Evolutionary conservation across 1,140 invertebrate genomes (phyloP).

Genomic region (Aphelenchoides fujianensis): DNA sequence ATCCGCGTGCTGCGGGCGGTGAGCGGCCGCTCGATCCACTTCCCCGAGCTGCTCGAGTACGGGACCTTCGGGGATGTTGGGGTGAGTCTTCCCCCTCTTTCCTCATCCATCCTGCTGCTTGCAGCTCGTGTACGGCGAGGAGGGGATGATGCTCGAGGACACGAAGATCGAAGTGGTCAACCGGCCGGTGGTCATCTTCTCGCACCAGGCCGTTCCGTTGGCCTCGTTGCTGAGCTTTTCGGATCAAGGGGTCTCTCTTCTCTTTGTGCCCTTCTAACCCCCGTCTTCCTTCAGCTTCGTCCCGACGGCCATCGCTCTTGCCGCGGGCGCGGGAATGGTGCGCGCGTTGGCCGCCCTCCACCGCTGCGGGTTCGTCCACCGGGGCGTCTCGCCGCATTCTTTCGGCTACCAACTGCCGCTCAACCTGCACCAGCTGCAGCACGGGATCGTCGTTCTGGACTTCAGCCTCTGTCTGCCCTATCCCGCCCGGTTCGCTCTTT

Average conservation of each 20-base stretch:
- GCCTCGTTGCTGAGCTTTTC: not conserved
- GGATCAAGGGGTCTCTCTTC: slow-evolving; percentile 11
- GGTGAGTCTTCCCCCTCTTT: not conserved
- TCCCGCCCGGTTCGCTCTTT: slow-evolving; percentile 20
- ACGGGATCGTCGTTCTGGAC: slow-evolving; percentile 23
- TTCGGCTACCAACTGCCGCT: slow-evolving; percentile 24
- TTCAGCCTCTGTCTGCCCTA: slow-evolving; percentile 34
- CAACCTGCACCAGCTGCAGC: slow-evolving; percentile 13
- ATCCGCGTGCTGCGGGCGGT: not conserved
- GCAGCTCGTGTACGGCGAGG: not conserved
- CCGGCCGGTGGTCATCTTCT: slow-evolving; percentile 2
- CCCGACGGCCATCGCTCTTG: slow-evolving; percentile 22
- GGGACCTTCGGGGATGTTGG: not conserved
- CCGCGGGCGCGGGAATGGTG: slow-evolving; percentile 27
- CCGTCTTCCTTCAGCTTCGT: slow-evolving; percentile 25
- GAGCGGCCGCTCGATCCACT: not conserved
- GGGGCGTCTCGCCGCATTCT: slow-evolving; percentile 27
- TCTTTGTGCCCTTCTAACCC: not conserved
- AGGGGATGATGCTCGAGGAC: not conserved
- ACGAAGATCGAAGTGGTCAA: not conserved
- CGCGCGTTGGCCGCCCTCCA: slow-evolving; percentile 36
- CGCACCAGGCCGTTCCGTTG: slow-evolving; percentile 3
- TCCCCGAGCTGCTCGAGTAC: not conserved
- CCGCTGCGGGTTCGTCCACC: slow-evolving; percentile 35
- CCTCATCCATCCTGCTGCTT: not conserved